Base-by-base conservation (phyloP, 2,797 vertebrate species). In the Mallotus villosus region DNA sequence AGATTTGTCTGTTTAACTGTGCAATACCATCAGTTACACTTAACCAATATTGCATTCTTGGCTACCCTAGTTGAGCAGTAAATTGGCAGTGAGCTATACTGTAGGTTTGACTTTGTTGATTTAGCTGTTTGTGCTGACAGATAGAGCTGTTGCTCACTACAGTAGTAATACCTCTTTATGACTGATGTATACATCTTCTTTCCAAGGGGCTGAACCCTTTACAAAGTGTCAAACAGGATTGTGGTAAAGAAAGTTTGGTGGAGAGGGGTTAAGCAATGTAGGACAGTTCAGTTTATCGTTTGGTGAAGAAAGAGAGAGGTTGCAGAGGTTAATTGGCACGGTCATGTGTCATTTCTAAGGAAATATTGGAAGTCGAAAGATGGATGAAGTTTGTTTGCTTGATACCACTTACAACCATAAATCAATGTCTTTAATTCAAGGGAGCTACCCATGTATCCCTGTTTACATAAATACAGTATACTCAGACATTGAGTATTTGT, bases 341-440 rank as follows among this genome's bases (percentile, higher is more conserved):
- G 74, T 37, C n/a, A 79, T 68, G 73, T 65, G 65, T 57, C 67
- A 68, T 77, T 70, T 75, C 80, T 74, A 63, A 82, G 79, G 81
- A 77, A 72, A 76, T 82, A 75, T 34, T 76, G 86, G 80, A 88
- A 81, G 63, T 72, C 81, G 87, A 75, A 76, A 58, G 71, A 79
- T 70, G 81, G 82, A 70, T 80, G 68, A 62, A 73, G 78, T 85
- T 81, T 78, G 58, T 81, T 68, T 19, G 57, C 60, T 83, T 74
- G 64, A 71, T 63, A 70, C 74, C 75, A 84, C 81, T 83, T 86
- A 66, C 58, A 66, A 67, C 82, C 73, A 71, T 63, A 75, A 74
- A 78, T 63, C 71, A 72, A 68, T 81, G 75, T 84, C 78, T 82
- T 84, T 84, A 82, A 84, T 80, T 68, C 32, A 75, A 79, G 74